A percentile compares a stretch with the other conserved stretches of the same genome.
Evolutionary conservation across 1,140 invertebrate species (phyloP).

Genomic region (Brachionus koreanus): DNA sequence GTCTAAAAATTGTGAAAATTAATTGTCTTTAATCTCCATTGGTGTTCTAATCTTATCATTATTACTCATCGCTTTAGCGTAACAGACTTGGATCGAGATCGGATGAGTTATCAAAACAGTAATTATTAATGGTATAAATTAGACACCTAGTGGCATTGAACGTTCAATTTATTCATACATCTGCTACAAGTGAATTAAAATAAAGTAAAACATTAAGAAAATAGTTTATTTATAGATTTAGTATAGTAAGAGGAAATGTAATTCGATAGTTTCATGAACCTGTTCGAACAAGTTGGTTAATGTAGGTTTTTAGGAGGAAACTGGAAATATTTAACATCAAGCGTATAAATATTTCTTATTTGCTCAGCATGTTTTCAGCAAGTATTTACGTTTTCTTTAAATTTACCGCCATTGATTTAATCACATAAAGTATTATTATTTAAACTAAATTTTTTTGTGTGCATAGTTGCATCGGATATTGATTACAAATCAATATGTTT

Average conservation of each 20-base stretch:
- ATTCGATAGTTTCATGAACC: background rate
- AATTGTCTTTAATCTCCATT: background rate
- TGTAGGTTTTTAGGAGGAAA: background rate
- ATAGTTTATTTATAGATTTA: background rate
- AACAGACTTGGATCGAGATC: background rate
- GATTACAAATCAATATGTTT: conserved; percentile 21
- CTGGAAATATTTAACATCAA: conserved; percentile 2
- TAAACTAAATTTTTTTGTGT: background rate
- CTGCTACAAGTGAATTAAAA: conserved; percentile 21
- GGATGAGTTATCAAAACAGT: conserved; percentile 28
- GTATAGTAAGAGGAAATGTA: conserved; percentile 2
- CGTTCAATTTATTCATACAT: background rate
- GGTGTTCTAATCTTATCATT: background rate
- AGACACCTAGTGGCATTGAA: conserved; percentile 8
- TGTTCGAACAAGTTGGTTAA: conserved; percentile 7
- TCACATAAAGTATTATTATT: background rate
- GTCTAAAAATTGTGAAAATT: background rate
- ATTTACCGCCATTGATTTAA: background rate
- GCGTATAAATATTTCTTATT: conserved; percentile 26
- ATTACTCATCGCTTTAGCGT: conserved; percentile 5
- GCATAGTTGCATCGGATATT: background rate
- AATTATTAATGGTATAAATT: conserved; percentile 31
- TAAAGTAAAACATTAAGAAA: conserved; percentile 5
- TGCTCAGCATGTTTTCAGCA: conserved; percentile 35
- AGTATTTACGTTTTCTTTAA: conserved; percentile 7